phyloP scores from a whole-genome alignment of 2,113 vertebrate genomes.

The Myodes glareolus region DNA sequence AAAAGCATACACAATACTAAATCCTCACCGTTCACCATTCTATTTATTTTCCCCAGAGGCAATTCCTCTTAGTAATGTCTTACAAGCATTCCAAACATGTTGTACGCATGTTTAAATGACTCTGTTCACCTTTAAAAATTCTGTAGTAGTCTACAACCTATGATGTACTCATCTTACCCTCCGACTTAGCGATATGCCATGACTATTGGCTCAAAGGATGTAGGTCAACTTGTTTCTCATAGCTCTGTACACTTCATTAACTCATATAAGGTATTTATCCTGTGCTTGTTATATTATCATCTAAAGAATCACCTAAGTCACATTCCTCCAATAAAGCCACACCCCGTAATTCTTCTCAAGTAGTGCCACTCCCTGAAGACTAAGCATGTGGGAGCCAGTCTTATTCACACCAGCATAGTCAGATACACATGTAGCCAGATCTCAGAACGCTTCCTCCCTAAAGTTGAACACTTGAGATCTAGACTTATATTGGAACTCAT shows the following conservation, averaged over 20 bases:
- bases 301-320: neutral
- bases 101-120: neutral
- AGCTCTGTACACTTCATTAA: slow-evolving; percentile 16
- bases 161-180: neutral
- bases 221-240: neutral
- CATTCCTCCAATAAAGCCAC: neutral
- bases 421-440: neutral
- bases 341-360: neutral
- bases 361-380: neutral
- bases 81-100: neutral
- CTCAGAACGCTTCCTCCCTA: neutral
- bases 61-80: neutral
- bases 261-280: neutral
- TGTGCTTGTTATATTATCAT: neutral
- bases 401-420: neutral
- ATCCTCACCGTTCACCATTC: neutral
- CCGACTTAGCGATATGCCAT: neutral
- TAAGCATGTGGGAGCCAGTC: neutral
- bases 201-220: neutral
- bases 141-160: neutral
- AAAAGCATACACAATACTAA: neutral
- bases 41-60: neutral
- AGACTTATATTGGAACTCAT: neutral
- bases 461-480: neutral
- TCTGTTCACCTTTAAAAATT: neutral